phyloP scores from a whole-genome alignment of 2,888 invertebrate genomes.

The Polyploca ridens region DNA sequence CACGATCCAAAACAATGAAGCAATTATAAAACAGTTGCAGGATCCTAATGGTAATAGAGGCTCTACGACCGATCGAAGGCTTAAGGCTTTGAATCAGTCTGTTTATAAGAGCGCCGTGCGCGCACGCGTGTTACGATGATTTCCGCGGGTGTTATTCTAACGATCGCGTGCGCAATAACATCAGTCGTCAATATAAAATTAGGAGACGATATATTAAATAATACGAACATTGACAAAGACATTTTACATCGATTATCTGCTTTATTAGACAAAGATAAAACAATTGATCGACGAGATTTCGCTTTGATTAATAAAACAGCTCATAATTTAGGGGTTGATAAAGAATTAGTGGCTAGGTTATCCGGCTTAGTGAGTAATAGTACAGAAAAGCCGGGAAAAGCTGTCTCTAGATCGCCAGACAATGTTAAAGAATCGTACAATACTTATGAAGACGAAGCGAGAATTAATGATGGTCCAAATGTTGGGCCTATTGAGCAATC shows the following conservation, averaged over 20 bases:
- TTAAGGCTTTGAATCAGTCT: constrained; percentile 61
- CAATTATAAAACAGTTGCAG: constrained; percentile 58
- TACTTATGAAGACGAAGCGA: constrained; percentile 44
- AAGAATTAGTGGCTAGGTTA: constrained; percentile 58
- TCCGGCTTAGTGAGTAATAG: constrained; percentile 49
- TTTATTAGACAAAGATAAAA: constrained; percentile 54
- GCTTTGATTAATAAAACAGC: constrained; percentile 59
- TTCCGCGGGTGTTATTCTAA: constrained; percentile 51
- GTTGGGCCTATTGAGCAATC: constrained; percentile 68
- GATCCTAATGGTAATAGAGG: constrained; percentile 28
- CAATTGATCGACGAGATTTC: constrained; percentile 52
- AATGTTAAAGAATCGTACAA: constrained; percentile 51
- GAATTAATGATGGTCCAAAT: constrained; percentile 41
- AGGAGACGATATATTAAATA: constrained; percentile 38
- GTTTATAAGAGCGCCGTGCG: constrained; percentile 61
- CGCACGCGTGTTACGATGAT: constrained; percentile 69
- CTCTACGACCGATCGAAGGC: constrained; percentile 37
- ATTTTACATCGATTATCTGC: constrained; percentile 52
- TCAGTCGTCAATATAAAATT: constrained; percentile 40
- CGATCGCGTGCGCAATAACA: constrained; percentile 63
- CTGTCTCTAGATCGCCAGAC: constrained; percentile 12
- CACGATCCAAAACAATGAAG: constrained; percentile 42
- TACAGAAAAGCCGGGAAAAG: constrained; percentile 25
- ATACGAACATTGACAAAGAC: constrained; percentile 54
- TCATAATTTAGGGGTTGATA: constrained; percentile 55